Conservation (phyloP, 2,113 vertebrate species). For the Azemiops feae region DNA sequence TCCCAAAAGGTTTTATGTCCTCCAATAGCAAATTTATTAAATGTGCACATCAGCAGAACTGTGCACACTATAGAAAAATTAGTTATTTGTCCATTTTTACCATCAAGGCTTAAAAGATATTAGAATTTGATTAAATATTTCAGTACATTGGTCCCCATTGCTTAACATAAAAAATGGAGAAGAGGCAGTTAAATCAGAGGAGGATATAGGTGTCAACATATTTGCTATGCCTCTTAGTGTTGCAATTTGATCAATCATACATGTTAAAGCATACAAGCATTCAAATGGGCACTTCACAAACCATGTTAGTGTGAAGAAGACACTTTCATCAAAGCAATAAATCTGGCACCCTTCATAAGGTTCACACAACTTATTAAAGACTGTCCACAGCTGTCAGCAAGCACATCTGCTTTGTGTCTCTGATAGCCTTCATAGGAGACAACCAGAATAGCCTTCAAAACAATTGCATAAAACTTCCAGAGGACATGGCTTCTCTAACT, state of each 20-base stretch:
- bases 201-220: neutral
- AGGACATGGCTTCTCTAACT: neutral
- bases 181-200: neutral
- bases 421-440: neutral
- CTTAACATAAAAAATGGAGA: neutral
- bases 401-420: neutral
- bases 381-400: neutral
- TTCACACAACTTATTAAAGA: neutral
- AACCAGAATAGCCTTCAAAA: neutral
- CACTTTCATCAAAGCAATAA: neutral
- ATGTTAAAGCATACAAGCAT: neutral
- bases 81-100: constrained; percentile 35
- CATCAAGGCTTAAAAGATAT: constrained; percentile 38
- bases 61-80: constrained; percentile 34
- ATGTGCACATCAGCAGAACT: constrained; percentile 21
- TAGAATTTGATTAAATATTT: neutral
- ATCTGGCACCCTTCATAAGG: neutral
- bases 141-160: neutral
- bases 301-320: neutral
- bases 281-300: neutral
- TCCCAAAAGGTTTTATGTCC: constrained; percentile 54
- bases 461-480: neutral
- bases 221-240: fast-evolving
- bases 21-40: constrained; percentile 58
- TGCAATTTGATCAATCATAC: neutral